A percentile compares a stretch with the other conserved stretches of the same genome.
phyloP scores from a whole-genome alignment of 2,113 vertebrate species.

The Nesoenas mayeri region DNA sequence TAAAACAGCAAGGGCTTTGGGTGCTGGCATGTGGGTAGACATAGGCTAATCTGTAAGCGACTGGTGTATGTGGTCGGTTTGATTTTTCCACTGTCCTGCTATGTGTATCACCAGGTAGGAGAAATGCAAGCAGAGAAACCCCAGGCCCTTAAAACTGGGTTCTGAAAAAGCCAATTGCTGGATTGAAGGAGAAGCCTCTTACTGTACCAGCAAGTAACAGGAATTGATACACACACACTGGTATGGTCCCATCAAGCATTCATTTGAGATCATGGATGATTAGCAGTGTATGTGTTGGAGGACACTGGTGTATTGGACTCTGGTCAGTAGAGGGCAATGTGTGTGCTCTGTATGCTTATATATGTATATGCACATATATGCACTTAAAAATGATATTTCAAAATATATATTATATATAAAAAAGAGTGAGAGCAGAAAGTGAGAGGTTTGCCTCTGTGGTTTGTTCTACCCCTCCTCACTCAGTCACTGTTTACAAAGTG shows the following conservation, averaged over 20 bases:
- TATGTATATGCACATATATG: neutral
- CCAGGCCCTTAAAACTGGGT: neutral
- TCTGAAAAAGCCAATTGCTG: neutral
- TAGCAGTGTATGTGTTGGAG: neutral
- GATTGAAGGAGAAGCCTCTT: neutral
- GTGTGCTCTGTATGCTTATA: neutral
- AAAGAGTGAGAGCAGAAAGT: neutral
- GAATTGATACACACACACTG: accelerated
- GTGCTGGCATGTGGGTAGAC: neutral
- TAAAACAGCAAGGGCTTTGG: neutral
- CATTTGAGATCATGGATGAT: accelerated
- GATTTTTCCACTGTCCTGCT: neutral
- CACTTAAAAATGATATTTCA: too few species aligned
- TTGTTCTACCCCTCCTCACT: neutral
- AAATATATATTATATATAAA: too few species aligned
- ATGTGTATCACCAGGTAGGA: neutral
- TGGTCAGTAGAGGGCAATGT: constrained; percentile 36
- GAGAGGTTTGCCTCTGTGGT: neutral
- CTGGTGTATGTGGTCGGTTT: neutral
- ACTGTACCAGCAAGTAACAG: neutral
- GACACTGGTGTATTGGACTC: neutral
- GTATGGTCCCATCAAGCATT: neutral
- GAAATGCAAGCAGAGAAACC: neutral
- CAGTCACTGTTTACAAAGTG: neutral
- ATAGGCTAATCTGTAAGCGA: neutral